phyloP scores from a whole-genome alignment of 35 echinoderm and acorn worm species.

The Lytechinus pictus region DNA sequence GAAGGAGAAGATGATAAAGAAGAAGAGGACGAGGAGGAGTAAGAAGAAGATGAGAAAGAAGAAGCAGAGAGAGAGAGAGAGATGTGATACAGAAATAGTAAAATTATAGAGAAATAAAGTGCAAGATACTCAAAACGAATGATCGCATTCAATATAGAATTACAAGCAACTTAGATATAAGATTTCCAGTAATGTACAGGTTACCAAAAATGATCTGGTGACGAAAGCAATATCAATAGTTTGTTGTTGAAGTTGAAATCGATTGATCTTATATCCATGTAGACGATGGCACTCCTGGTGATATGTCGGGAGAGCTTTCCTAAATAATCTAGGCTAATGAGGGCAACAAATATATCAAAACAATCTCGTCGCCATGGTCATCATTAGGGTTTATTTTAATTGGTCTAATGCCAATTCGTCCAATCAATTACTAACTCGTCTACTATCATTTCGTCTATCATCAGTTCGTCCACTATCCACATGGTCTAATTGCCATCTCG shows the following conservation, averaged over 20 bases:
- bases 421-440: too few relatives aligned
- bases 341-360: background rate
- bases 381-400: background rate
- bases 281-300: background rate
- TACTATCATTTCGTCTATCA: too few relatives aligned
- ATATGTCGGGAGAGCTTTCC: background rate
- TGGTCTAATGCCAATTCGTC: too few relatives aligned
- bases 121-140: background rate
- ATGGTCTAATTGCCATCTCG: too few relatives aligned
- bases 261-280: background rate
- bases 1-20: background rate
- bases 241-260: background rate
- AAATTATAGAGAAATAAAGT: background rate
- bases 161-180: too few relatives aligned
- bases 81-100: background rate
- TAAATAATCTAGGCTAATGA: background rate
- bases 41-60: too few relatives aligned
- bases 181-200: too few relatives aligned
- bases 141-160: too few relatives aligned
- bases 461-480: too few relatives aligned
- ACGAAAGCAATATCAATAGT: background rate
- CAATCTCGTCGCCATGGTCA: background rate
- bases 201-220: constrained; percentile 33
- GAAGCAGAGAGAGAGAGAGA: background rate
- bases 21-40: too few relatives aligned